Base-by-base conservation (phyloP, 2,888 invertebrate species). In the Anodontia alba region DNA sequence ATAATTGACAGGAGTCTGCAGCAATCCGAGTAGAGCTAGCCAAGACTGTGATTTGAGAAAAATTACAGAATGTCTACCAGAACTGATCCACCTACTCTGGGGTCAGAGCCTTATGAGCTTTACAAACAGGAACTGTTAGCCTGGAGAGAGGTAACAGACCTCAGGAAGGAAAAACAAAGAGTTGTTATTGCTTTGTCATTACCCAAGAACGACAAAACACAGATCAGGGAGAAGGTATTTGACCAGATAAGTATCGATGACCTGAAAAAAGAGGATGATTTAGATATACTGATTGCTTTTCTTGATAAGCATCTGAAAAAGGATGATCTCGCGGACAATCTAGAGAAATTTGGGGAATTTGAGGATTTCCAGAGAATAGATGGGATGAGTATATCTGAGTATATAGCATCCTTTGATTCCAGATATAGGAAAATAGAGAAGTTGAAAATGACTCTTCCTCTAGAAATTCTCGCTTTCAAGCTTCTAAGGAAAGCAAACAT, bases 261-360 rank as follows among this genome's bases (percentile, higher is more conserved):
- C 46, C 51, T 86, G 26, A 83, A 87, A 42, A 79, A 85, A 57
- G 67, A 67, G 42, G 72, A 49, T 71, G 84, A 86, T 26, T 74
- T 86, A 1, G 33, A 74, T n/a, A 81, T 67, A 17, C 67, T 86
- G 15, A 36, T 84, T 26, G 33, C 51, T 57, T 86, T 86, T 77
- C 42, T 88, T 1, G 83, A 88, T 67, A 78, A 82, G 73, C 82
- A 87, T 66, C 68, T 87, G 20, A 83, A 75, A 33, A 85, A 87
- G 51, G 83, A 88, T 81, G 84, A 88, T 49, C 57, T 88, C n/a
- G 78, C 76, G 15, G 84, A 87, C 46, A 85, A 85, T 70, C 54
- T 83, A n/a, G 78, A 78, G 43, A 87, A 84, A 68, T 87, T 85
- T 82, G 76, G 83, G 23, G 79, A 84, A 20, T 80, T 83, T 78